Base-by-base conservation (phyloP, 2,113 vertebrate species). In the pig (Sus scrofa) region DNA sequence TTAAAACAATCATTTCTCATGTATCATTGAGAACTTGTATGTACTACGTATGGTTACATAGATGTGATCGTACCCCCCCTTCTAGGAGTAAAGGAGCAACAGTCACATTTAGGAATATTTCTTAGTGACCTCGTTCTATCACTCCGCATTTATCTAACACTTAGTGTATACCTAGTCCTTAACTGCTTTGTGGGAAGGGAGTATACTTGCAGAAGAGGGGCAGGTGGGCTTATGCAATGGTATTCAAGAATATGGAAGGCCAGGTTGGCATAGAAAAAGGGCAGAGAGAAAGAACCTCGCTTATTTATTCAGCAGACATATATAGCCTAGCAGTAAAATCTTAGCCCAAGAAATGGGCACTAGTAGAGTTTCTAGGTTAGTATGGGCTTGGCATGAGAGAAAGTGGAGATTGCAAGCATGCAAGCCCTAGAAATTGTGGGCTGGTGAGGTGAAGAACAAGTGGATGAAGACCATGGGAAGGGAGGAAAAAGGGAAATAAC, bases 381-480 rank as follows among this genome's bases (percentile, higher is more conserved):
- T 65, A 39, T 68, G 58, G 26, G 18, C 27, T 65, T 86, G 63
- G 56, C 20, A 18, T 1, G 19, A 68, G 37, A 91, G n/a, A 18
- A 44, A 50, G 7, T 11, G n/a, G 58, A 71, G 67, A 18, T 37
- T 39, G 19, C 15, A 68, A 37, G 13, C n/a, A 68, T 16, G 9
- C 26, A 71, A 39, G 27, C 39, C 54, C 54, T 78, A 7, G 52
- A 91, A 58, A n/a, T 22, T 95, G 67, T 93, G 89, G n/a, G 34
- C 37, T 30, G 44, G 67, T 62, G 58, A 56, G 65, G 37, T 65
- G 70, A 86, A 52, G 65, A 67, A 16, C 30, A 79, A 95, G 60
- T 88, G 27, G 75, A 96, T 56, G 73, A 71, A 91, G 91, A 54
- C 44, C 30, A 32, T 83, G 34, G 81, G 82, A 68, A 91, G 50